These are phyloP conservation scores for Dicyrtomina minuta DNA, from an alignment of 2,888 invertebrate species.

Conservation along the genomic window DNA sequence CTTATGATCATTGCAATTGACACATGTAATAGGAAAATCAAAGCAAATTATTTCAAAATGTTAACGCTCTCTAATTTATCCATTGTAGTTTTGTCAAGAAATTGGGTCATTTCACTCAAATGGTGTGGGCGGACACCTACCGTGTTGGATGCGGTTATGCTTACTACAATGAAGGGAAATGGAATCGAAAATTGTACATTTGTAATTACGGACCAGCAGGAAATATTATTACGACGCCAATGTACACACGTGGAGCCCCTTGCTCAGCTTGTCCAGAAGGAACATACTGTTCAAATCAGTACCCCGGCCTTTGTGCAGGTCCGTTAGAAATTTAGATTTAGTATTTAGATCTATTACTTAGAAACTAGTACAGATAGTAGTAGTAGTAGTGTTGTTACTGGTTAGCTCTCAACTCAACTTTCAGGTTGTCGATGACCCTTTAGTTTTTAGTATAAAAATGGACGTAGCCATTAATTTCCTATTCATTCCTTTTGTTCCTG, in stretches of 20 bases:
- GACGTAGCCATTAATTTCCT: no score
- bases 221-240: conserved; percentile 54
- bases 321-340: conserved; percentile 26
- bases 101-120: conserved; percentile 62
- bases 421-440: background rate
- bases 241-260: conserved; percentile 55
- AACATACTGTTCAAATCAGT: conserved; percentile 54
- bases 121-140: conserved; percentile 84
- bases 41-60: background rate
- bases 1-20: background rate
- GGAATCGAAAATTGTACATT: conserved; percentile 79
- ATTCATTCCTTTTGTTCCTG: no score
- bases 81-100: conserved; percentile 50
- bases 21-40: background rate
- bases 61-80: conserved; percentile 4
- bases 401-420: background rate
- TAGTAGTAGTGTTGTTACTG: conserved; percentile 27
- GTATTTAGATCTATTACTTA: no score
- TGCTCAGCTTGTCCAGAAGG: conserved; percentile 55
- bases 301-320: conserved; percentile 55
- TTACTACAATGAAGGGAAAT: conserved; percentile 69
- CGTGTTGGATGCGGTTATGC: conserved; percentile 84
- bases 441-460: no score
- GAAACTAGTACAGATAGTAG: conserved; percentile 2
- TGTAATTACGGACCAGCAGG: conserved; percentile 78